Evolutionary conservation across 2,888 invertebrate genomes (phyloP).

Genomic region (Apamea crenata): DNA sequence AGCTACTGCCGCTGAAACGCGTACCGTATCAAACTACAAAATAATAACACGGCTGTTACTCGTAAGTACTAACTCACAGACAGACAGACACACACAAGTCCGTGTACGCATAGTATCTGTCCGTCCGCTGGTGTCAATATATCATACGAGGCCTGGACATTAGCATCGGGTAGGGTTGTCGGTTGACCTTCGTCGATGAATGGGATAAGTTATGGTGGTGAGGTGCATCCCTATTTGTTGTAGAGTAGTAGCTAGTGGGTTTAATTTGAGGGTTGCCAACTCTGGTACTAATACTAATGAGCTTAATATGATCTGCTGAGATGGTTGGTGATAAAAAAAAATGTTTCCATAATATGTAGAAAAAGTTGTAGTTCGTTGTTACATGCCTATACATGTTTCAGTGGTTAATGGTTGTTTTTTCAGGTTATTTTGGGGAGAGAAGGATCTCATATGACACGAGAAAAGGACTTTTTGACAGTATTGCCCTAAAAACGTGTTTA

Average conservation of each 20-base stretch:
- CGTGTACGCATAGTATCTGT: conserved; percentile 73
- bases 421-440: background rate
- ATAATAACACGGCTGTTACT: conserved; percentile 82
- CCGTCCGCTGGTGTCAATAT: conserved; percentile 84
- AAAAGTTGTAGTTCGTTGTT: background rate
- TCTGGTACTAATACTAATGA: background rate
- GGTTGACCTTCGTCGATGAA: conserved; percentile 45
- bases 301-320: background rate
- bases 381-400: background rate
- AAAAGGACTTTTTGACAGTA: background rate
- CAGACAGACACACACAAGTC: conserved; percentile 67
- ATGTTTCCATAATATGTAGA: background rate
- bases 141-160: conserved; percentile 83
- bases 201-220: conserved; percentile 10
- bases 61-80: conserved; percentile 72
- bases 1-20: conserved; percentile 55
- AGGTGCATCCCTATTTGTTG: conserved; percentile 27
- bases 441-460: background rate
- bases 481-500: background rate
- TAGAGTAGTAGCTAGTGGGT: conserved; percentile 19
- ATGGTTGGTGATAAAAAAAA: background rate
- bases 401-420: background rate
- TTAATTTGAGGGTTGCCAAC: conserved; percentile 16
- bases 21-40: conserved; percentile 78
- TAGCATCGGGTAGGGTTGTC: conserved; percentile 76